Conservation (phyloP, 2,113 vertebrate species). For the Myiopsitta monachus region DNA sequence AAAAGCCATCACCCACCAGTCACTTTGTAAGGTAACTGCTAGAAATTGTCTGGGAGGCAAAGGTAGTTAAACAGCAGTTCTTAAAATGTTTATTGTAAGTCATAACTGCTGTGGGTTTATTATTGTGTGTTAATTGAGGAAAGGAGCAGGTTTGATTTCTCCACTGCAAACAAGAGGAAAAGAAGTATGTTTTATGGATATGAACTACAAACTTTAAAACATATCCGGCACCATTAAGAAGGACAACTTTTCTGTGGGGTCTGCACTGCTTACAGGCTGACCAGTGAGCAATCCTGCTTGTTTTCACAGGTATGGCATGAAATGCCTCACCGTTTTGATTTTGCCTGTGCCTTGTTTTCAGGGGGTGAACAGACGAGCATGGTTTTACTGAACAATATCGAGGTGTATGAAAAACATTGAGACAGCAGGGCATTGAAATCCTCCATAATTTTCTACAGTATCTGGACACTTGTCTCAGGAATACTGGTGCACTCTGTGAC, state of each 20-base stretch:
- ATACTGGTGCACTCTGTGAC: neutral
- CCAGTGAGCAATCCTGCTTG: neutral
- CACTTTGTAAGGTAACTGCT: neutral
- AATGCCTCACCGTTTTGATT: neutral
- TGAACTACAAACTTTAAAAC: neutral
- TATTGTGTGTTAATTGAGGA: neutral
- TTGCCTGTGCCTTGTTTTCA: neutral
- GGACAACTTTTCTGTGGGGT: neutral
- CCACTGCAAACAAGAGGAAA: neutral
- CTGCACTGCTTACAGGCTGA: neutral
- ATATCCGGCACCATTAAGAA: neutral
- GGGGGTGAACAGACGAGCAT: neutral
- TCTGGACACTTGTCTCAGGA: neutral
- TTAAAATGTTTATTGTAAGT: neutral
- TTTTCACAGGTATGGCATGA: neutral
- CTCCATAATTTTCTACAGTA: neutral
- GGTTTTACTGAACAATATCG: neutral
- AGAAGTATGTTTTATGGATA: neutral
- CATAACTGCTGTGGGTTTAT: neutral
- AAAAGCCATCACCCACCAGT: neutral
- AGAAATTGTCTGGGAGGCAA: neutral
- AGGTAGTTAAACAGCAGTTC: neutral
- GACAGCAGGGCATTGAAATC: neutral
- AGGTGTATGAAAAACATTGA: neutral
- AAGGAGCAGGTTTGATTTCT: neutral